Evolutionary conservation across 2,888 invertebrate species (phyloP), one percentile per base, ranked within the genome.

Genomic region (Drosophila pullipes): DNA sequence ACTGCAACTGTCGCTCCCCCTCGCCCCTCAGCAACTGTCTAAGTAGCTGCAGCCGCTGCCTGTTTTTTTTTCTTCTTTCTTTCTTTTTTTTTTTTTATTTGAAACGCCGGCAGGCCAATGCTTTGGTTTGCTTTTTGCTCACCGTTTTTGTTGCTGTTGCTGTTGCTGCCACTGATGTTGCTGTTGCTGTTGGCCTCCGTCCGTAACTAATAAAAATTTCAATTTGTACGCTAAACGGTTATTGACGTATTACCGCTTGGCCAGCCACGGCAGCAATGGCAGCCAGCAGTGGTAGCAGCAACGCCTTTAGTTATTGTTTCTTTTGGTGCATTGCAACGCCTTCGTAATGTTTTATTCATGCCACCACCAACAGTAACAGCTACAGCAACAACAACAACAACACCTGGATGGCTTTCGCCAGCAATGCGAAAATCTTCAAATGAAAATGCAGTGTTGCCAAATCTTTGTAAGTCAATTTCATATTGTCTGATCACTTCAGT

Each of bases 151-250:
- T 35, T 54, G 52, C 52, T 13, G 78, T 37, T 57, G 37, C 50
- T 62, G 59, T 44, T 65, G 81, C 18, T 69, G 61, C 22, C 37
- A 37, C 37, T 37, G 37, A 18, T 13, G 78, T 44, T 57, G 37
- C 50, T 62, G 59, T 39, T 65, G 81, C 22, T 69, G 61, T 59
- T 30, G 73, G 64, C 67, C 70, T 76, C 64, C 82, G 84, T 80
- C 91, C 91, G 88, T 90, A 87, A 85, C 87, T 87, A 90, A 87
- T 87, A 88, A 91, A 91, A 88, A 91, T 88, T 88, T 91, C 91
- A 91, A 91, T 88, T 88, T 88, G 90, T 88, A 91, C 91, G 90
- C 88, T 88, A 88, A 88, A 91, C 88, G 88, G 88, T 88, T 88
- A 88, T 88, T 88, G 88, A 88, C 88, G 88, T 91, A 88, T 88